Percentiles rank a stretch among this genome's conserved stretches.
phyloP scores from a whole-genome alignment of 30 jellyfish, hydroid and myxozoan genomes.

The Pseudorhiza aurosa region DNA sequence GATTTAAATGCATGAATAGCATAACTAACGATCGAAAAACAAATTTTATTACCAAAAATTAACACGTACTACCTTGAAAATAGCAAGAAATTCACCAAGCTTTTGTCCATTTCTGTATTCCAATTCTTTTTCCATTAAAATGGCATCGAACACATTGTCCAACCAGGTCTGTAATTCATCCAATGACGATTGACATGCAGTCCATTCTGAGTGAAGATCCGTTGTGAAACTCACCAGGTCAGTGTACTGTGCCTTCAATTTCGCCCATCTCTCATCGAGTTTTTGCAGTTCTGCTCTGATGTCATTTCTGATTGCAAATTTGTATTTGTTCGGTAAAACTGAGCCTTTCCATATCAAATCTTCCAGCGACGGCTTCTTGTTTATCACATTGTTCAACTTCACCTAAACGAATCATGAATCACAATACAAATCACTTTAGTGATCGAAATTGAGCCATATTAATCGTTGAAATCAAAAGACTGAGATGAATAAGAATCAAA shows the following conservation, averaged over 20 bases:
- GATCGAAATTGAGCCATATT: too few species aligned
- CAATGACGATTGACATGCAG: not conserved
- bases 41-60: too few species aligned
- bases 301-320: conserved; percentile 58
- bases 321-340: conserved; percentile 72
- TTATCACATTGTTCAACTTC: conserved; percentile 33
- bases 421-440: too few species aligned
- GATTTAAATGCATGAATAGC: too few species aligned
- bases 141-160: not conserved
- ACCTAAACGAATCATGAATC: conserved; percentile 12
- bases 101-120: conserved; percentile 40
- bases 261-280: conserved; percentile 63
- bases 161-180: conserved; percentile 18
- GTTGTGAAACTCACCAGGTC: conserved; percentile 35
- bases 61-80: conserved; percentile 22
- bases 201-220: conserved; percentile 40
- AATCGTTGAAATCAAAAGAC: too few species aligned
- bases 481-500: too few species aligned
- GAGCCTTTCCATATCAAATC: conserved; percentile 93
- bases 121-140: conserved; percentile 3
- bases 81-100: conserved; percentile 4
- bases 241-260: not conserved
- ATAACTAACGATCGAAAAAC: too few species aligned
- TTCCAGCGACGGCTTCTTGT: conserved; percentile 61
- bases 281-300: conserved; percentile 61